These are phyloP conservation scores for Galerucella pusilla DNA, from an alignment of 2,888 invertebrate species.

Conservation along the genomic window DNA sequence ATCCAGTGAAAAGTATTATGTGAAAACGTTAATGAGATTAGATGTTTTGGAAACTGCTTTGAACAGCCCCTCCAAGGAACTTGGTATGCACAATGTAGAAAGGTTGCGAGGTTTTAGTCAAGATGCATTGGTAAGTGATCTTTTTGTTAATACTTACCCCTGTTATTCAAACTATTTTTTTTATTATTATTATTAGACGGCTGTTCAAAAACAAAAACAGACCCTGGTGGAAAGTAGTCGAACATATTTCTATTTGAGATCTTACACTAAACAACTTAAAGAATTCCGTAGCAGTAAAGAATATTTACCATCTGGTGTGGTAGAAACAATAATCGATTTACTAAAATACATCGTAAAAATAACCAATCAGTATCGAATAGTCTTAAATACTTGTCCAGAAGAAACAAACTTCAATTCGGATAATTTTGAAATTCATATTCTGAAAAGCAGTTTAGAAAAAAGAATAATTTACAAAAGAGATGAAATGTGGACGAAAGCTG, in stretches of 20 bases:
- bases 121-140: constrained; percentile 74
- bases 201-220: constrained; percentile 75
- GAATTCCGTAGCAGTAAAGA: constrained; percentile 55
- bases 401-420: constrained; percentile 56
- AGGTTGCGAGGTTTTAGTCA: constrained; percentile 87
- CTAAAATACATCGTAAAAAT: constrained; percentile 68
- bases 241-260: constrained; percentile 69
- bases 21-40: constrained; percentile 76
- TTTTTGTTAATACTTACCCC: background rate
- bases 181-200: constrained; percentile 64
- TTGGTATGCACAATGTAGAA: constrained; percentile 84
- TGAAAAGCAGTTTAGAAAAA: constrained; percentile 50
- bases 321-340: constrained; percentile 66
- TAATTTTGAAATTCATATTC: constrained; percentile 51
- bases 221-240: constrained; percentile 71
- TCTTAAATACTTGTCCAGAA: constrained; percentile 73
- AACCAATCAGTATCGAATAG: constrained; percentile 75
- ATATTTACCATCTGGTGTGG: constrained; percentile 52
- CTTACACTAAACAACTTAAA: constrained; percentile 64
- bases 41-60: constrained; percentile 73
- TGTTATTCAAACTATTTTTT: constrained; percentile 4
- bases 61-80: constrained; percentile 78
- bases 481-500: constrained; percentile 53
- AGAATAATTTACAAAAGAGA: constrained; percentile 57
- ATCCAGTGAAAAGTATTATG: constrained; percentile 80